phyloP scores from a whole-genome alignment of 2,113 vertebrate genomes.

The Isurus oxyrinchus region DNA sequence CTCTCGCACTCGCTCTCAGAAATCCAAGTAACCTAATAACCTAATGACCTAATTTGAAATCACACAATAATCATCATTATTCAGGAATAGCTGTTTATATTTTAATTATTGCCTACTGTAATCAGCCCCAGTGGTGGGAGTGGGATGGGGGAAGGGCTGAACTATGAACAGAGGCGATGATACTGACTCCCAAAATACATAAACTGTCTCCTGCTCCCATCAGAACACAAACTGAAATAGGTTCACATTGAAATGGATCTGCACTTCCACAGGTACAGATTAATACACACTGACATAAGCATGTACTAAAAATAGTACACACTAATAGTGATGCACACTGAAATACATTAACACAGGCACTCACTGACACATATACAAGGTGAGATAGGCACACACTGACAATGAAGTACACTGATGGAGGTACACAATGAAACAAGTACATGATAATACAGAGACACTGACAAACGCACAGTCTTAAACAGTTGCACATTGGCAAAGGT shows the following conservation, averaged over 20 bases:
- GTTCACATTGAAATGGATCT: not conserved
- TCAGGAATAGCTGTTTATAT: not conserved
- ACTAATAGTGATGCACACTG: not conserved
- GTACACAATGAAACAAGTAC: not conserved
- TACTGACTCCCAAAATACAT: slow-evolving; percentile 3
- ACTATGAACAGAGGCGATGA: not conserved
- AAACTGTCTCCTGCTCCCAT: not conserved
- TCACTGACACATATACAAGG: not conserved
- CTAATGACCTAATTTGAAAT: slow-evolving; percentile 32
- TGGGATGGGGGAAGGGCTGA: not conserved
- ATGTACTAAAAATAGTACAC: not conserved
- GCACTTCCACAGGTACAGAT: not conserved
- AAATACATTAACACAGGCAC: not conserved
- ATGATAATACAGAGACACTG: not conserved
- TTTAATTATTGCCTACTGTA: slow-evolving; percentile 2
- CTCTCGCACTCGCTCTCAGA: not conserved
- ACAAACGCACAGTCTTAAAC: not conserved
- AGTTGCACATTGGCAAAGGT: not conserved
- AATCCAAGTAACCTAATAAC: slow-evolving; percentile 30
- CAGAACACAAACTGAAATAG: not conserved
- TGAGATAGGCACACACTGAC: not conserved
- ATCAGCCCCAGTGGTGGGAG: not conserved
- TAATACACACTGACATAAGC: not conserved
- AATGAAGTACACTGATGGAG: not conserved
- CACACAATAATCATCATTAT: slow-evolving; percentile 4